A percentile compares a stretch with the other conserved stretches of the same genome.
phyloP scores from a whole-genome alignment of 1,140 invertebrate species.

The Zaprionus camerounensis region DNA sequence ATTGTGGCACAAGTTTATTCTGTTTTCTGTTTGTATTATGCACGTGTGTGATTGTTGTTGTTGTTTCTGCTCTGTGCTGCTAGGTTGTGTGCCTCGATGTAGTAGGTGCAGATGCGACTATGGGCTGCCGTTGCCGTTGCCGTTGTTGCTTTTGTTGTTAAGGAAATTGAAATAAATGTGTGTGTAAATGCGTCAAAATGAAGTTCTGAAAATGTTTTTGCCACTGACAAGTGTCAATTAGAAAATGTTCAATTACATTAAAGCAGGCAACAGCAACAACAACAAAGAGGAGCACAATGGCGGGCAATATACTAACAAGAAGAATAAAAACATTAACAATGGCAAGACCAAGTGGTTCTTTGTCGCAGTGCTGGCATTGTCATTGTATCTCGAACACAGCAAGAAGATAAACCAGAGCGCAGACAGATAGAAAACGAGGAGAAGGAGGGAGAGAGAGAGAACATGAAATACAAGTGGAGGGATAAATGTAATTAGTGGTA shows the following conservation, averaged over 20 bases:
- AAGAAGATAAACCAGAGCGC: constrained; percentile 36
- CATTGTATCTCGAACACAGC: constrained; percentile 39
- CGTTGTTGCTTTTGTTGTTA: constrained; percentile 58
- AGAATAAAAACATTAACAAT: constrained; percentile 23
- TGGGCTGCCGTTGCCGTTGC: constrained; percentile 26
- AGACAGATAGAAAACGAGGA: not conserved
- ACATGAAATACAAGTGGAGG: constrained; percentile 14
- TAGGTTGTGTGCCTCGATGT: constrained; percentile 23
- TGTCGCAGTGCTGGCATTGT: constrained; percentile 17
- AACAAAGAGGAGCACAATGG: constrained; percentile 25
- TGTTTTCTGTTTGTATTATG: constrained; percentile 49
- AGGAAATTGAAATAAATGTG: constrained; percentile 83
- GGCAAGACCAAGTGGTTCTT: constrained; percentile 41
- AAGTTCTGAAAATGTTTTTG: constrained; percentile 79
- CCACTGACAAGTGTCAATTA: constrained; percentile 82
- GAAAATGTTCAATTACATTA: constrained; percentile 83
- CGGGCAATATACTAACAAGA: constrained; percentile 28
- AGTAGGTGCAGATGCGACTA: constrained; percentile 34
- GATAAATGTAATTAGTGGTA: constrained; percentile 58
- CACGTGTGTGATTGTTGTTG: constrained; percentile 48
- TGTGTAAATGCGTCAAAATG: constrained; percentile 84
- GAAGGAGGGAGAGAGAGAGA: not conserved
- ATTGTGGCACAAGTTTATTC: constrained; percentile 57
- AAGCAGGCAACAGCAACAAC: constrained; percentile 39
- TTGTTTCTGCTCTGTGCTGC: not conserved